Evolutionary conservation across 1,140 invertebrate genomes (phyloP).

Genomic region (Helicoverpa armigera): DNA sequence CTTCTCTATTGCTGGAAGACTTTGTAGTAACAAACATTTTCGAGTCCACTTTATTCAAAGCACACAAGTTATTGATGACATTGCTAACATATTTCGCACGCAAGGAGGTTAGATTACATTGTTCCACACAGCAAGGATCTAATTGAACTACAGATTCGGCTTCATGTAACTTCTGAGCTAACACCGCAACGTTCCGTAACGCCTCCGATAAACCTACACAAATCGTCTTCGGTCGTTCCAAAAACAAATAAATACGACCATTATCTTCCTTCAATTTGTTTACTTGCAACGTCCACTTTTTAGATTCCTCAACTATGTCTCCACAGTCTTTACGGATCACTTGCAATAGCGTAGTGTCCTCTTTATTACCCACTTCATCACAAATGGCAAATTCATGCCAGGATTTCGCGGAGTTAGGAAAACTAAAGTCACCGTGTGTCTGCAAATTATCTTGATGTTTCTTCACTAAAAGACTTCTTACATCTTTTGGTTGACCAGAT

Average conservation of each 20-base stretch:
- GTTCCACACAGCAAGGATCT: constrained; percentile 63
- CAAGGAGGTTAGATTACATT: constrained; percentile 69
- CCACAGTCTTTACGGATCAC: constrained; percentile 65
- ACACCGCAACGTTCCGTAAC: constrained; percentile 60
- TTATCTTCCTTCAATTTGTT: constrained; percentile 64
- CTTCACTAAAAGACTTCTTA: constrained; percentile 78
- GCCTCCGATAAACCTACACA: constrained; percentile 63
- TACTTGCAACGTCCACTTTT: constrained; percentile 70
- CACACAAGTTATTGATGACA: constrained; percentile 74
- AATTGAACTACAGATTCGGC: constrained; percentile 52
- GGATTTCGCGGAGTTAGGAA: constrained; percentile 80
- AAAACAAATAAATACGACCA: constrained; percentile 70
- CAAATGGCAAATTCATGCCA: constrained; percentile 82
- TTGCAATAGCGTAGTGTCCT: constrained; percentile 61
- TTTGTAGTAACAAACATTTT: constrained; percentile 82
- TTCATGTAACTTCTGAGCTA: constrained; percentile 59
- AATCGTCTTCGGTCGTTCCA: constrained; percentile 69
- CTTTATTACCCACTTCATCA: constrained; percentile 44
- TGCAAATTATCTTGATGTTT: constrained; percentile 82
- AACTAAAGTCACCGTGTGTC: constrained; percentile 85
- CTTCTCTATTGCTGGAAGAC: constrained; percentile 71
- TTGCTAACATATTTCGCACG: constrained; percentile 75
- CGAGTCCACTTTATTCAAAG: constrained; percentile 62
- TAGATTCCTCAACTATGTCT: constrained; percentile 66
- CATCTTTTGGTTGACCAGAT: constrained; percentile 57